Conservation (phyloP, 2,797 vertebrate genomes). For the Serranus cabrilla region DNA sequence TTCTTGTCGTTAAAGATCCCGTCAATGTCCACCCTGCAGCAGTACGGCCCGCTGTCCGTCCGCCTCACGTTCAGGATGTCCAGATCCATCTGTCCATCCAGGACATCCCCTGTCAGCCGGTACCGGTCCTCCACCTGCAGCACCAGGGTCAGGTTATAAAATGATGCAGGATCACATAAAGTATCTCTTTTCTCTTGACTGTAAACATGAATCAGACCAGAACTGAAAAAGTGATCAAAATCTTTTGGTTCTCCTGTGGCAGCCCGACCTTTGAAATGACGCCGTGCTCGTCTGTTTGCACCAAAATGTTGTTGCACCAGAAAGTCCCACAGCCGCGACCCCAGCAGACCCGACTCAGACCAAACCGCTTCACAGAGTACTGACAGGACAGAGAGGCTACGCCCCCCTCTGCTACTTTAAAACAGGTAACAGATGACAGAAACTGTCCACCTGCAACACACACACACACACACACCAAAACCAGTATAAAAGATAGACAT, state of each 20-base stretch:
- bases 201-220: background rate
- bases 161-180: background rate
- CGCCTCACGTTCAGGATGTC: slow-evolving; percentile 78
- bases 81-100: slow-evolving; percentile 86
- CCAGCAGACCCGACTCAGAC: slow-evolving; percentile 86
- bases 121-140: slow-evolving; percentile 80
- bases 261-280: slow-evolving; percentile 78
- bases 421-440: slow-evolving; percentile 26
- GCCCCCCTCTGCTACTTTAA: slow-evolving; percentile 80
- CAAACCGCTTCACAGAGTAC: slow-evolving; percentile 83
- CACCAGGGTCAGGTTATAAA: background rate
- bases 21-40: slow-evolving; percentile 86
- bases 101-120: slow-evolving; percentile 80
- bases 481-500: too few relatives aligned
- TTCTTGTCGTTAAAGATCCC: slow-evolving; percentile 88
- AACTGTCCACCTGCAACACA: slow-evolving; percentile 58
- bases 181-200: too few relatives aligned
- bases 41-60: slow-evolving; percentile 84
- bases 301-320: slow-evolving; percentile 86
- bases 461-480: background rate
- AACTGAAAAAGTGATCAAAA: background rate
- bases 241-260: background rate
- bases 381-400: slow-evolving; percentile 84
- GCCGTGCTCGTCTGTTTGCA: slow-evolving; percentile 84
- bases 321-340: slow-evolving; percentile 86